Base-by-base conservation (phyloP, 2,113 vertebrate species). In the Hippolais icterina region DNA sequence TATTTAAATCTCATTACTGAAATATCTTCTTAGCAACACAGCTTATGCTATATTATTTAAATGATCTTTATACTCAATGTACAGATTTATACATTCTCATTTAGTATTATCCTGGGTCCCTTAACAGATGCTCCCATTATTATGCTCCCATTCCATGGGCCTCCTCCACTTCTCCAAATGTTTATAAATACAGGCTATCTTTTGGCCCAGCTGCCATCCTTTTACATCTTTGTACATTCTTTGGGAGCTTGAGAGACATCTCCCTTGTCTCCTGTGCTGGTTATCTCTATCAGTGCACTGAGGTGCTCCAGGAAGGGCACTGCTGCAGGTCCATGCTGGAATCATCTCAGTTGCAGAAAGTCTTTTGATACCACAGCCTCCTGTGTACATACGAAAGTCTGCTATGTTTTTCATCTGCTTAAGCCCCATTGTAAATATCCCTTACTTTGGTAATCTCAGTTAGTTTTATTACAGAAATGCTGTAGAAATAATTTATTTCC, bases 371-470 rank as follows among this genome's bases (percentile, higher is more conserved):
- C 25, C 29, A 79, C 11, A 9, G 16, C 19, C 39, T 65, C 13
- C 19, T 76, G 27, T 27, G 10, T 66, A 33, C 0, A 0, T 39
- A 54, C 4, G n/a, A 31, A 84, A 76, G 12, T 27, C 33, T 22
- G 1, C 10, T 52, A 3, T 35, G 15, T 28, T 88, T 88, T 76
- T 47, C 52, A 13, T 27, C 42, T 76, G 23, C 29, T 46, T 37
- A 52, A 46, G 2, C 5, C 6, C 10, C 11, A 11, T 52, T 87
- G 29, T 76, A 70, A 71, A 50, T 54, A 70, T 37, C 22, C 9
- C 9, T 60, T 80, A 15, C 9, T 60, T 35, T 41, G 70, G n/a
- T 37, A 15, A 3, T 66, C 14, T 87, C 14, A 29, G 6, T 53
- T 63, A 49, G 3, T 61, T 25, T 77, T 72, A 42, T 74, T 78